phyloP scores from a whole-genome alignment of 1,140 invertebrate genomes.

The Bemisia tabaci region DNA sequence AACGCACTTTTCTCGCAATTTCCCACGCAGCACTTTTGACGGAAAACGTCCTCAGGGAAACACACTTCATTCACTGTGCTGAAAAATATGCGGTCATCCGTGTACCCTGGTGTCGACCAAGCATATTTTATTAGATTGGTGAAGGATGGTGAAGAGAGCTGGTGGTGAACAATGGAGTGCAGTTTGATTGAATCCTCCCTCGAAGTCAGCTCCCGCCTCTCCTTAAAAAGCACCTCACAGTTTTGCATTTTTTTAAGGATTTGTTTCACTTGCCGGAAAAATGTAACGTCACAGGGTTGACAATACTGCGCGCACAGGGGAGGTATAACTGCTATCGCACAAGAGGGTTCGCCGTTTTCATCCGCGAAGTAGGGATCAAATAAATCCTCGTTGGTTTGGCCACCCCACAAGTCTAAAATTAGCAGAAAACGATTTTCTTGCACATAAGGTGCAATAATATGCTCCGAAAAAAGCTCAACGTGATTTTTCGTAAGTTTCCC shows the following conservation, averaged over 20 bases:
- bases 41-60: neutral
- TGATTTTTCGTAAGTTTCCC: slow-evolving; percentile 14
- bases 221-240: slow-evolving; percentile 1
- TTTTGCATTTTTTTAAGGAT: slow-evolving; percentile 14
- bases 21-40: neutral
- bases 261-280: slow-evolving; percentile 11
- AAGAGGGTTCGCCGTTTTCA: neutral
- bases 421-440: slow-evolving; percentile 1
- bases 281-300: slow-evolving; percentile 11
- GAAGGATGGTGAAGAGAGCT: slow-evolving; percentile 12
- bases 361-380: neutral
- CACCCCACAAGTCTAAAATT: slow-evolving; percentile 14
- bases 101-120: slow-evolving; percentile 9
- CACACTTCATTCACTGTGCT: neutral
- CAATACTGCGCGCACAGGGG: slow-evolving; percentile 6
- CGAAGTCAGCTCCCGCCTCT: slow-evolving; percentile 1
- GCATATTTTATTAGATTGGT: slow-evolving; percentile 18
- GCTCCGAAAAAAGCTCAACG: too few species aligned
- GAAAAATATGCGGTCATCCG: neutral
- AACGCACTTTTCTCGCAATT: slow-evolving; percentile 6
- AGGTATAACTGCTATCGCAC: slow-evolving; percentile 7
- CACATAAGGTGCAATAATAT: slow-evolving; percentile 5
- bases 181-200: slow-evolving; percentile 13
- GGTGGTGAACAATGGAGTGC: slow-evolving; percentile 16
- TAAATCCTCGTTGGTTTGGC: slow-evolving; percentile 4